A percentile compares a stretch with the other conserved stretches of the same genome.
phyloP scores from a whole-genome alignment of 1,140 invertebrate genomes.

The Habropoda laboriosa region DNA sequence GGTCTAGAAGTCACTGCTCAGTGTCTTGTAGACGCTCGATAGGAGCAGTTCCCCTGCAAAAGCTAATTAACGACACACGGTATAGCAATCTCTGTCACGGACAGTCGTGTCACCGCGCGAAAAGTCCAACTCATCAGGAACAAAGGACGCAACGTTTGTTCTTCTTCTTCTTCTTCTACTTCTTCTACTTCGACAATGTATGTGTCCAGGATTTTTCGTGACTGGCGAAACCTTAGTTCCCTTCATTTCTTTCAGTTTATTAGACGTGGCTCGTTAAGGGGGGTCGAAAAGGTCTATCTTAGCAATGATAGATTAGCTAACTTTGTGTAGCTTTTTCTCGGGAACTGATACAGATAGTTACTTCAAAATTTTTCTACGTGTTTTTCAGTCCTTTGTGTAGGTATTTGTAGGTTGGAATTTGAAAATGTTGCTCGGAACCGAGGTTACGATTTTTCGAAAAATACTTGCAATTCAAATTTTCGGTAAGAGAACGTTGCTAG shows the following conservation, averaged over 20 bases:
- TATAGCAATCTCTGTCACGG: slow-evolving; percentile 42
- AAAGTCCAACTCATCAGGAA: background rate
- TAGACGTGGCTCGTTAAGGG: background rate
- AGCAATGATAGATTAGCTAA: too few relatives aligned
- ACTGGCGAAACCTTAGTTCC: background rate
- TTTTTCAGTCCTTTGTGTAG: too few relatives aligned
- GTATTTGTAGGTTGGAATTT: too few relatives aligned
- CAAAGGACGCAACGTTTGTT: background rate
- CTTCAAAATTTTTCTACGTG: too few relatives aligned
- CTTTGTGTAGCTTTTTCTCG: too few relatives aligned
- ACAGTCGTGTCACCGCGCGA: slow-evolving; percentile 41
- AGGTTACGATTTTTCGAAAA: too few relatives aligned
- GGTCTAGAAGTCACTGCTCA: slow-evolving; percentile 20
- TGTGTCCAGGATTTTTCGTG: background rate
- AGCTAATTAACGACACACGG: slow-evolving; percentile 64
- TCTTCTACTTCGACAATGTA: background rate
- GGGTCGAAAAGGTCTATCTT: too few relatives aligned
- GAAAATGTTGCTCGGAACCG: too few relatives aligned
- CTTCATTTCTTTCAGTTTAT: too few relatives aligned
- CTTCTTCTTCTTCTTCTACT: background rate
- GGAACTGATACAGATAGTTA: too few relatives aligned
- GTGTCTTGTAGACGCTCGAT: slow-evolving; percentile 12
- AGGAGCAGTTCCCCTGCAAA: slow-evolving; percentile 44
- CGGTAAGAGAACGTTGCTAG: too few relatives aligned
- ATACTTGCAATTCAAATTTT: too few relatives aligned